A percentile compares a stretch with the other conserved stretches of the same genome.
Evolutionary conservation across 2,113 vertebrate species (phyloP).

Genomic region (Prolemur simus): DNA sequence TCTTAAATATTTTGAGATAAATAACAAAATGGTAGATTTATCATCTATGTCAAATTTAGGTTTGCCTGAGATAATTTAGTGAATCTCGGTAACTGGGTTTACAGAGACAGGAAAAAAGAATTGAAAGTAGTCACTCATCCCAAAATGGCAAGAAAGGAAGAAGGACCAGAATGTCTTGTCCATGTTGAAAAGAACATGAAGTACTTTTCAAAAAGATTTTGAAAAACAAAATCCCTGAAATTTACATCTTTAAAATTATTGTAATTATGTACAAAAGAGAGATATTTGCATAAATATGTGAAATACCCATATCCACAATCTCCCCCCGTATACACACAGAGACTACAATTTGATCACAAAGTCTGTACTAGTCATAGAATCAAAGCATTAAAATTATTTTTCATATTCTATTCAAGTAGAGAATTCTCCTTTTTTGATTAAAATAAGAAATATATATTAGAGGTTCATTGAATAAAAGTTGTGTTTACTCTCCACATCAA

Average conservation of each 20-base stretch:
- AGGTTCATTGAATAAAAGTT: slow-evolving; percentile 8
- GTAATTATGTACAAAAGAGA: background rate
- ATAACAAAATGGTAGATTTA: slow-evolving; percentile 65
- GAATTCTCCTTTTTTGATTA: background rate
- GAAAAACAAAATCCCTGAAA: background rate
- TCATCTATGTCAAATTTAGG: slow-evolving; percentile 40
- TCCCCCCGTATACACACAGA: background rate
- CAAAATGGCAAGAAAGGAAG: slow-evolving; percentile 23
- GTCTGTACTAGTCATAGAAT: background rate
- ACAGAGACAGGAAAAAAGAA: slow-evolving; percentile 42
- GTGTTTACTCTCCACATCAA: background rate
- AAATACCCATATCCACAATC: background rate
- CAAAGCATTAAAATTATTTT: background rate
- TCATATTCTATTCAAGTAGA: background rate
- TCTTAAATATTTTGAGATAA: slow-evolving; percentile 56
- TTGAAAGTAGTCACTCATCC: slow-evolving; percentile 30
- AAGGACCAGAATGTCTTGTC: background rate
- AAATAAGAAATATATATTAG: slow-evolving; percentile 32
- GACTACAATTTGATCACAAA: background rate
- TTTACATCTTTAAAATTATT: background rate
- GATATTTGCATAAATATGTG: background rate
- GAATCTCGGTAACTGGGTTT: background rate
- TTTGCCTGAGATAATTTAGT: slow-evolving; percentile 4
- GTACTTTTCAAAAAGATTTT: background rate
- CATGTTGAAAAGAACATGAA: background rate